Conservation (phyloP, 1,140 invertebrate genomes). For the Triops cancriformis region DNA sequence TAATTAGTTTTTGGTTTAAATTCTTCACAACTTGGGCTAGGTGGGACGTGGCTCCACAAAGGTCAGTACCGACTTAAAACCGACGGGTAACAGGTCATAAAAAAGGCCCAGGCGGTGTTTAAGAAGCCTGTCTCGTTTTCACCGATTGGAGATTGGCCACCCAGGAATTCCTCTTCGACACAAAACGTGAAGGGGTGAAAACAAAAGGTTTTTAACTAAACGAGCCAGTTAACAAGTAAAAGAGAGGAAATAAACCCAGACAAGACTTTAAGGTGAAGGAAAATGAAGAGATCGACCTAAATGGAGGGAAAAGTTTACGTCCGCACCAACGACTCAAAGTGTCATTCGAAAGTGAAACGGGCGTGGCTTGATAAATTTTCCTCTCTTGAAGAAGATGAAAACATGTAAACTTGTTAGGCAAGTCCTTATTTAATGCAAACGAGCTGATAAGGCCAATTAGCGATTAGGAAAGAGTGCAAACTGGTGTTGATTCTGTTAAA, state of each 20-base stretch:
- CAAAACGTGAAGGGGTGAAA: background rate
- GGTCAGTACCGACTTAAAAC: slow-evolving; percentile 3
- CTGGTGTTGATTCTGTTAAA: background rate
- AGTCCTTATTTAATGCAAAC: background rate
- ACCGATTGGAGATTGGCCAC: background rate
- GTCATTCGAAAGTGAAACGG: background rate
- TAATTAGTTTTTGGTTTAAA: slow-evolving; percentile 6
- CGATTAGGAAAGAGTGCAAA: slow-evolving; percentile 6
- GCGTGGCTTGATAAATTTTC: slow-evolving; percentile 2
- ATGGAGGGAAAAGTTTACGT: background rate
- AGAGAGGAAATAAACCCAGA: background rate
- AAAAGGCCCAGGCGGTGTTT: slow-evolving; percentile 7
- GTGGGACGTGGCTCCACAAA: background rate
- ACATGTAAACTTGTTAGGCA: slow-evolving; percentile 14
- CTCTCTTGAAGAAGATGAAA: background rate
- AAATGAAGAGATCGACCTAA: slow-evolving; percentile 4
- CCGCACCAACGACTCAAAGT: background rate
- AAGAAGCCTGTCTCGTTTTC: background rate
- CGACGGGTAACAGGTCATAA: slow-evolving; percentile 4
- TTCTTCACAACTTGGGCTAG: background rate
- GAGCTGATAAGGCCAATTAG: slow-evolving; percentile 13
- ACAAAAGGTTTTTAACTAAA: slow-evolving; percentile 6
- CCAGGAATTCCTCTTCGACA: background rate
- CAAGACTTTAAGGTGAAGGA: background rate
- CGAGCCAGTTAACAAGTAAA: background rate